These are phyloP conservation scores for Brachionus angularis DNA, from an alignment of 1,140 invertebrate genomes.

Conservation along the genomic window DNA sequence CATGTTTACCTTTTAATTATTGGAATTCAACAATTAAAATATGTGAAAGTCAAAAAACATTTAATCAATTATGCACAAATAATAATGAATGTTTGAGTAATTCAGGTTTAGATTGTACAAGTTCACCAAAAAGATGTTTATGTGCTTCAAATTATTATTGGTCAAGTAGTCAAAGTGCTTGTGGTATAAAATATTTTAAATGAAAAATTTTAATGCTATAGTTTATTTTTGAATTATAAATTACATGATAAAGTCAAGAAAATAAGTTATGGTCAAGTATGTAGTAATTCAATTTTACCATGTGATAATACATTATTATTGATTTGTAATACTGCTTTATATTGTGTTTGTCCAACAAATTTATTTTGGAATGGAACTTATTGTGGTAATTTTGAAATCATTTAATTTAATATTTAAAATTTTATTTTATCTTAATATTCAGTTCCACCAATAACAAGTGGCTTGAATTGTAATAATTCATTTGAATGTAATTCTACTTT, in stretches of 20 bases:
- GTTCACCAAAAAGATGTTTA: neutral
- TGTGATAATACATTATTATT: neutral
- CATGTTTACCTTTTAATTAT: neutral
- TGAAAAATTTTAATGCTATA: too few species aligned
- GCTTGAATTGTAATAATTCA: neutral
- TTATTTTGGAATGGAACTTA: neutral
- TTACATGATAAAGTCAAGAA: neutral
- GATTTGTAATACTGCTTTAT: neutral
- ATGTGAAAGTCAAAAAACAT: neutral
- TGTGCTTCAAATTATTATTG: slow-evolving; percentile 14
- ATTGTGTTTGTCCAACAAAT: neutral
- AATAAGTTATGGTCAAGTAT: neutral
- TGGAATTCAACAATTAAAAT: neutral
- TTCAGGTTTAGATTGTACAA: neutral
- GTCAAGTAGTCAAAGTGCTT: neutral
- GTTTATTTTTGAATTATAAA: too few species aligned
- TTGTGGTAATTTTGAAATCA: too few species aligned
- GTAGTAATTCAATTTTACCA: neutral
- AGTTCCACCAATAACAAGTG: neutral
- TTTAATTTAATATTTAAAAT: too few species aligned
- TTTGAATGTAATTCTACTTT: neutral
- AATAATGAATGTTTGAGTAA: neutral
- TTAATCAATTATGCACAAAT: neutral
- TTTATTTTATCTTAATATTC: too few species aligned
- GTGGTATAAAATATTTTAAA: too few species aligned